Conservation (phyloP, 1,140 invertebrate genomes). For the Ostrea denselamellosa region DNA sequence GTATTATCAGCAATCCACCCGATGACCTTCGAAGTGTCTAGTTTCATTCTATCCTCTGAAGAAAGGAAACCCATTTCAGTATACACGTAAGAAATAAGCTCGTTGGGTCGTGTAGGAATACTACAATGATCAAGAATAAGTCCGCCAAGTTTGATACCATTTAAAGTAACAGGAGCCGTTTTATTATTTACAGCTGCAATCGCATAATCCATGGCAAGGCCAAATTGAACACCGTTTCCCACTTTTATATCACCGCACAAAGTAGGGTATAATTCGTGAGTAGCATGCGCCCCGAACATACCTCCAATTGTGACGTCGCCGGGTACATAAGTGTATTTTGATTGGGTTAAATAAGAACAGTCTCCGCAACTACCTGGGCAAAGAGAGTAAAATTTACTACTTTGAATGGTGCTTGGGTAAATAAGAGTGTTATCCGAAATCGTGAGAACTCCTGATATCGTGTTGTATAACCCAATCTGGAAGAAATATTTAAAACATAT, state of each 20-base stretch:
- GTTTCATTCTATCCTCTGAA: slow-evolving; percentile 43
- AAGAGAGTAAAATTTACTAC: slow-evolving; percentile 42
- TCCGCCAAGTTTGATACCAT: slow-evolving; percentile 67
- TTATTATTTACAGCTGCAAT: slow-evolving; percentile 85
- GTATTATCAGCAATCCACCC: slow-evolving; percentile 73
- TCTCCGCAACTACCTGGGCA: slow-evolving; percentile 64
- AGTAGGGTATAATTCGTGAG: slow-evolving; percentile 59
- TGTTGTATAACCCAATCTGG: slow-evolving; percentile 66
- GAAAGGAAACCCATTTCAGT: slow-evolving; percentile 61
- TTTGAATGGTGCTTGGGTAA: slow-evolving; percentile 40
- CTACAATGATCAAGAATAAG: slow-evolving; percentile 72
- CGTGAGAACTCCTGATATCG: slow-evolving; percentile 47
- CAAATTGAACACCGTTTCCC: slow-evolving; percentile 81
- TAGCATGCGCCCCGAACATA: slow-evolving; percentile 65
- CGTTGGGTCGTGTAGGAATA: slow-evolving; percentile 62
- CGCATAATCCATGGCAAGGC: slow-evolving; percentile 90
- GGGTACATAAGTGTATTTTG: slow-evolving; percentile 50
- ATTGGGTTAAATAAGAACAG: slow-evolving; percentile 64
- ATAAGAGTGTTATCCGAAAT: slow-evolving; percentile 22
- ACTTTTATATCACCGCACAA: slow-evolving; percentile 78
- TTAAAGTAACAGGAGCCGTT: slow-evolving; percentile 64
- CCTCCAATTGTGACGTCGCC: slow-evolving; percentile 71
- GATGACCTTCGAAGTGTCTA: slow-evolving; percentile 56
- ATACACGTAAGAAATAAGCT: slow-evolving; percentile 67
- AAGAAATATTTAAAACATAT: slow-evolving; percentile 18